Evolutionary conservation across 2,888 invertebrate species (phyloP).

Genomic region (Eurytoma adleriae): DNA sequence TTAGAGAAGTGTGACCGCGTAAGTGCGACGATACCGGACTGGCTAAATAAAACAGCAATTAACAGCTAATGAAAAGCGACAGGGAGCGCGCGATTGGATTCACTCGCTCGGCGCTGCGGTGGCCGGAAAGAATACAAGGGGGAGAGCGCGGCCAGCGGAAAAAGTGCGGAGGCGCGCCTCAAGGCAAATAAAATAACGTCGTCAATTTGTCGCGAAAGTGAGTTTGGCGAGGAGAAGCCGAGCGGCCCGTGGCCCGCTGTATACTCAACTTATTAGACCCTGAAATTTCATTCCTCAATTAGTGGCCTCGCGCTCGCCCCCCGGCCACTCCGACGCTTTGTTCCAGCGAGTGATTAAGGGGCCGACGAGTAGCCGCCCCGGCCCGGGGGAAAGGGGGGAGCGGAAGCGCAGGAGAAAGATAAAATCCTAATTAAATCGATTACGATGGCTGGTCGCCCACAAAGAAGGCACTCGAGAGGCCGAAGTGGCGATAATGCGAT

Average conservation of each 20-base stretch:
- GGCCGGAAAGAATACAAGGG: background rate
- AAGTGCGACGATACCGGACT: background rate
- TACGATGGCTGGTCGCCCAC: conserved; percentile 45
- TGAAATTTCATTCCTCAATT: conserved; percentile 56
- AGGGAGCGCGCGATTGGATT: conserved; percentile 44
- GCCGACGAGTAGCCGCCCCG: conserved; percentile 17
- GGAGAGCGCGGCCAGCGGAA: background rate
- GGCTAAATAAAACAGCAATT: conserved; percentile 41
- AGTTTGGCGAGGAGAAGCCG: conserved; percentile 31
- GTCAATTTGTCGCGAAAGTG: conserved; percentile 47
- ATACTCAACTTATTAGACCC: conserved; percentile 53
- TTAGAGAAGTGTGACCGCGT: too few species aligned
- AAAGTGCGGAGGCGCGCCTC: background rate
- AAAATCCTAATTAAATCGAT: conserved; percentile 62
- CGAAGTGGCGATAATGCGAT: conserved; percentile 56
- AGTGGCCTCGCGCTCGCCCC: conserved; percentile 25
- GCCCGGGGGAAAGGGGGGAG: conserved; percentile 1
- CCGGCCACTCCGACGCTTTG: conserved; percentile 46
- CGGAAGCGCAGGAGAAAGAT: conserved; percentile 46
- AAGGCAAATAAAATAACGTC: conserved; percentile 47
- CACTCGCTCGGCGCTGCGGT: conserved; percentile 20
- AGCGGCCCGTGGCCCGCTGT: conserved; percentile 1
- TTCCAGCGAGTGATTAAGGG: conserved; percentile 51
- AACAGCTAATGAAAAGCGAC: conserved; percentile 51
- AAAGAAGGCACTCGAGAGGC: conserved; percentile 53